Conservation (phyloP, 2,797 vertebrate genomes). For the Pseudocheirus occidentalis region DNA sequence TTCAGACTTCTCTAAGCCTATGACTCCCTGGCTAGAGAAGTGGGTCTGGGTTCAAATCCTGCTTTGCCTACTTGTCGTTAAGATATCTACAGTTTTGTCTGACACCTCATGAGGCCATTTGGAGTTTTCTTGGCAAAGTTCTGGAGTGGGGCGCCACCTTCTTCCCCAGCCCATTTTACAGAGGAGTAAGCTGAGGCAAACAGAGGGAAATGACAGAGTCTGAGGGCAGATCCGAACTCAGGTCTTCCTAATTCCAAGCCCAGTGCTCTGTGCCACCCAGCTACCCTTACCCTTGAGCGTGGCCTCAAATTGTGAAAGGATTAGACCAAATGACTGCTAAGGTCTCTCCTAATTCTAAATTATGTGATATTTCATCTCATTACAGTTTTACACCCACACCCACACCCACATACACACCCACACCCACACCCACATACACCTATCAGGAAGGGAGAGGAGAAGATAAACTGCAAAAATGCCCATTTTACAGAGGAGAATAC, state of each 20-base stretch:
- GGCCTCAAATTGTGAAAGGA: background rate
- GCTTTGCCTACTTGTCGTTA: background rate
- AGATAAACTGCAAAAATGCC: conserved; percentile 15
- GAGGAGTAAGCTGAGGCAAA: background rate
- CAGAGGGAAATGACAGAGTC: background rate
- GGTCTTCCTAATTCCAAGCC: background rate
- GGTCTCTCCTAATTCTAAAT: background rate
- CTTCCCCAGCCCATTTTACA: background rate
- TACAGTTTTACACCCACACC: background rate
- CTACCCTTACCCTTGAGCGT: background rate
- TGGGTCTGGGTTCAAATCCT: background rate
- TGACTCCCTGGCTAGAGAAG: background rate
- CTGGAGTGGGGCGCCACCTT: background rate
- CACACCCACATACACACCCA: no score
- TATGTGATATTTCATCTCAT: background rate
- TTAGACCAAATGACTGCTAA: background rate
- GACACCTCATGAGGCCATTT: background rate
- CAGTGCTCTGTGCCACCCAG: background rate
- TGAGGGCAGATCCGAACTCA: background rate
- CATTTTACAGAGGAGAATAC: background rate
- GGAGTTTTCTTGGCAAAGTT: background rate
- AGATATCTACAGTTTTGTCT: background rate
- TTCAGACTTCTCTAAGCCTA: background rate
- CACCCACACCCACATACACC: no score
- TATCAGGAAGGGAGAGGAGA: conserved; percentile 15